Base-by-base conservation (phyloP, 2,888 invertebrate genomes). In the Lathronympha strigana region DNA sequence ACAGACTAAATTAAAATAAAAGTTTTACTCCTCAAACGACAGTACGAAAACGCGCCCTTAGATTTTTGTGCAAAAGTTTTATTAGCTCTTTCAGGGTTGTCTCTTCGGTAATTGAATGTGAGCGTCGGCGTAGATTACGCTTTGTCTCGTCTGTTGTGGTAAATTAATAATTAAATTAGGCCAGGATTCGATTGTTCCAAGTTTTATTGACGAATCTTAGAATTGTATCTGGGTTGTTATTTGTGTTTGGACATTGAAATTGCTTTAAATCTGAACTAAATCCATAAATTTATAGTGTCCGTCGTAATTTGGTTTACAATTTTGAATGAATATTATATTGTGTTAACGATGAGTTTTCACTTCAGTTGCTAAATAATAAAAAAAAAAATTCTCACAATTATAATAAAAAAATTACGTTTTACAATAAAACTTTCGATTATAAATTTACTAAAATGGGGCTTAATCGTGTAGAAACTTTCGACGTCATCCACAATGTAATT, bases 101-200 rank as follows among this genome's bases (percentile, higher is more conserved):
- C 61, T 40, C 40, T 40, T 4, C 9, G n/a, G 43, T 61, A 61
- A 54, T 62, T 81, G 81, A 83, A 82, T 82, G 79, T 80, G 76
- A 73, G 77, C 76, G 72, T 78, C 75, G 72, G 77, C 73, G 74
- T 74, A 75, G 77, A 82, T 83, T 79, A 79, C 74, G 69, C 78
- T 80, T 82, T 81, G 80, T 82, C 76, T 74, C 70, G 72, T 72
- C 73, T 73, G 77, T 79, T 80, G 77, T 78, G 73, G 68, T 72
- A 54, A 73, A 77, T 79, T 77, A 74, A 77, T 79, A 78, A 78
- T 43, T 23, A 33, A 50, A 43, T 57, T 50, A 49, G 23, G 31
- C 17, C 33, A 17, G 9, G 19, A 23, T 63, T 55, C 36, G 28
- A 63, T 63, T 63, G 55, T 63, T 63, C 23, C 33, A 50, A 63